Evolutionary conservation across 2,888 invertebrate genomes (phyloP).

Genomic region (Parnassius glacialis): DNA sequence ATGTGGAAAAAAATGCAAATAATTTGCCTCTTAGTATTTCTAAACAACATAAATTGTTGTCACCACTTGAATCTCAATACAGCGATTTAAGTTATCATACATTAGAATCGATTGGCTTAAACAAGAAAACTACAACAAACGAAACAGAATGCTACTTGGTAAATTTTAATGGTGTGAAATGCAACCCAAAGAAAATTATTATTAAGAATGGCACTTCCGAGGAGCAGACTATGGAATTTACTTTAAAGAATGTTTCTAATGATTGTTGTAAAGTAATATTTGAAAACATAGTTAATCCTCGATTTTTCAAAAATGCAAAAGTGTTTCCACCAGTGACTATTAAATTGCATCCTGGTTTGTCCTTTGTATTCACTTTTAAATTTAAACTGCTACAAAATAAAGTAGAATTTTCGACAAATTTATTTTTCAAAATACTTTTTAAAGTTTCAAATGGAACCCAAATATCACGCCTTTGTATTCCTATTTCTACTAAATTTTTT

Average conservation of each 20-base stretch:
- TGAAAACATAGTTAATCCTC: conserved; percentile 45
- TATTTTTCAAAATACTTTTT: conserved; percentile 33
- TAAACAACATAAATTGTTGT: conserved; percentile 54
- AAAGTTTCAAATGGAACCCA: conserved; percentile 6
- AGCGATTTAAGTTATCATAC: conserved; percentile 36
- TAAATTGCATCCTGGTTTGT: conserved; percentile 57
- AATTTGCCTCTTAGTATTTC: conserved; percentile 45
- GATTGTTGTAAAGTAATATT: conserved; percentile 52
- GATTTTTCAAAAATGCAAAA: conserved; percentile 43
- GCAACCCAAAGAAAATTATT: conserved; percentile 45
- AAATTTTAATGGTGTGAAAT: conserved; percentile 41
- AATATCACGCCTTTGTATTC: conserved; percentile 41
- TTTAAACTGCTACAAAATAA: conserved; percentile 44
- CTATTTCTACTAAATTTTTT: conserved; percentile 44
- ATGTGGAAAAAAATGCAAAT: conserved; percentile 15
- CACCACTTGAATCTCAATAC: conserved; percentile 42
- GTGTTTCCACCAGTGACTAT: conserved; percentile 48
- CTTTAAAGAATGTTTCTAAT: conserved; percentile 47
- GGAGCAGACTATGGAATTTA: conserved; percentile 51
- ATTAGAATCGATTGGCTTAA: conserved; percentile 9
- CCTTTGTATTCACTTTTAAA: conserved; percentile 45
- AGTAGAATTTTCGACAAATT: conserved; percentile 42
- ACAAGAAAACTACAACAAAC: conserved; percentile 27
- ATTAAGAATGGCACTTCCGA: conserved; percentile 39
- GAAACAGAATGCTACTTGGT: conserved; percentile 39